Evolutionary conservation across 2,113 vertebrate species (phyloP).

Genomic region (Oreochromis tanganicae): DNA sequence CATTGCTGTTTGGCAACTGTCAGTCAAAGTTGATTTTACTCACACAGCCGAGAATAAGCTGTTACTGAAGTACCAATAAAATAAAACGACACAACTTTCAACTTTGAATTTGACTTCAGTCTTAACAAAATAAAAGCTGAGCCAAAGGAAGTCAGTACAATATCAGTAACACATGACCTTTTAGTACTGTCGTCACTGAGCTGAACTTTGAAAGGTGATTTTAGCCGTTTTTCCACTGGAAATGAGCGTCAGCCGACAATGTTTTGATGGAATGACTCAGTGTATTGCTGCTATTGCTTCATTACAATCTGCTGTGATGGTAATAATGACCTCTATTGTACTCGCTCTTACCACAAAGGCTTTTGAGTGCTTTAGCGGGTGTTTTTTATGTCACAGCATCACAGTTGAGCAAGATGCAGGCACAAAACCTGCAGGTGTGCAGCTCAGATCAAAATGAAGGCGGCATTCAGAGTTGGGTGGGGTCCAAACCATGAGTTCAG

Average conservation of each 20-base stretch:
- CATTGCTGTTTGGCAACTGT: neutral
- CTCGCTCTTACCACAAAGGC: neutral
- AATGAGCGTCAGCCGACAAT: neutral
- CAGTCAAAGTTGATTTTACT: fast-evolving
- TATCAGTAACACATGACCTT: fast-evolving
- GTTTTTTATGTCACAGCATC: neutral
- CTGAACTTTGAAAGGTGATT: neutral
- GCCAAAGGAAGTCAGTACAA: fast-evolving
- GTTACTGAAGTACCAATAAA: neutral
- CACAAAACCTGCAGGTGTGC: neutral
- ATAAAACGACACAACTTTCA: neutral
- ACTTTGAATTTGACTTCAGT: neutral
- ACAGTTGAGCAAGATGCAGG: fast-evolving
- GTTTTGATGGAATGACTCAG: neutral
- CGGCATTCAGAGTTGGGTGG: neutral
- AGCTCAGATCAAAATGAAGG: neutral
- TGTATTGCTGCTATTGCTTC: neutral
- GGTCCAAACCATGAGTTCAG: fast-evolving
- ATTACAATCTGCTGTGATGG: neutral
- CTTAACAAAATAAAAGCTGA: neutral
- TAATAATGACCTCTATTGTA: neutral
- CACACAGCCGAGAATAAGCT: neutral
- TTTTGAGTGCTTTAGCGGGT: neutral
- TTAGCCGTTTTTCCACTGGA: neutral
- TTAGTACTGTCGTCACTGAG: neutral